Evolutionary conservation across 2,888 invertebrate species (phyloP).

Genomic region (Drosophila colorata): DNA sequence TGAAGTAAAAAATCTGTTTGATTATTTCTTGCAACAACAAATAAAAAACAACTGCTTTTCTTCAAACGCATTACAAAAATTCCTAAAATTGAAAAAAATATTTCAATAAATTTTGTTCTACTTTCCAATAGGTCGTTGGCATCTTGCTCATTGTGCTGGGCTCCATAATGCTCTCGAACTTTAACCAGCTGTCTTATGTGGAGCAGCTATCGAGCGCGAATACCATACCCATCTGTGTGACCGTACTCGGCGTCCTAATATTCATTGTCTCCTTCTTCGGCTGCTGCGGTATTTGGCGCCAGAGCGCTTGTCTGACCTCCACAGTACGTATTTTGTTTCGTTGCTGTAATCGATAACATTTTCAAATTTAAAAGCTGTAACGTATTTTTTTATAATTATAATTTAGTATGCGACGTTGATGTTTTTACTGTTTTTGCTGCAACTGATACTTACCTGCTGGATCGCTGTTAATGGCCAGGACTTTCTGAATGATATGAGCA

Average conservation of each 20-base stretch:
- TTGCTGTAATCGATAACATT: not conserved
- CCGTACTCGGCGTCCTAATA: conserved; percentile 89
- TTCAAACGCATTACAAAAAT: not conserved
- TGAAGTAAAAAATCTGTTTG: too few species aligned
- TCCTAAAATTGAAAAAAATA: not conserved
- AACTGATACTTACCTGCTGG: conserved; percentile 90
- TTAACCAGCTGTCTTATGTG: conserved; percentile 86
- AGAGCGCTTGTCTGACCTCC: conserved; percentile 93
- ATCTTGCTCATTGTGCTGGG: conserved; percentile 89
- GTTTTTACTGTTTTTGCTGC: conserved; percentile 89
- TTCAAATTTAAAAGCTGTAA: not conserved
- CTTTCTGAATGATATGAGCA: conserved; percentile 86
- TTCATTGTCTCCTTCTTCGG: conserved; percentile 95
- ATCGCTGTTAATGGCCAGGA: conserved; percentile 88
- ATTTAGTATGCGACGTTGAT: conserved; percentile 90
- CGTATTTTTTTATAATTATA: not conserved
- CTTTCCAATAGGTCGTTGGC: conserved; percentile 88
- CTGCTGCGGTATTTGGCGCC: conserved; percentile 94
- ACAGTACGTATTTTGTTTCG: conserved; percentile 87
- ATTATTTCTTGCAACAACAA: too few species aligned
- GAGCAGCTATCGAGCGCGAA: conserved; percentile 85
- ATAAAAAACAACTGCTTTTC: not conserved
- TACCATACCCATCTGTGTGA: conserved; percentile 88
- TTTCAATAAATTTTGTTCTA: not conserved
- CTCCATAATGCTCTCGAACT: conserved; percentile 88